These are phyloP conservation scores for Muntiacus muntjak DNA, from an alignment of 2,113 vertebrate species.

Conservation along the genomic window DNA sequence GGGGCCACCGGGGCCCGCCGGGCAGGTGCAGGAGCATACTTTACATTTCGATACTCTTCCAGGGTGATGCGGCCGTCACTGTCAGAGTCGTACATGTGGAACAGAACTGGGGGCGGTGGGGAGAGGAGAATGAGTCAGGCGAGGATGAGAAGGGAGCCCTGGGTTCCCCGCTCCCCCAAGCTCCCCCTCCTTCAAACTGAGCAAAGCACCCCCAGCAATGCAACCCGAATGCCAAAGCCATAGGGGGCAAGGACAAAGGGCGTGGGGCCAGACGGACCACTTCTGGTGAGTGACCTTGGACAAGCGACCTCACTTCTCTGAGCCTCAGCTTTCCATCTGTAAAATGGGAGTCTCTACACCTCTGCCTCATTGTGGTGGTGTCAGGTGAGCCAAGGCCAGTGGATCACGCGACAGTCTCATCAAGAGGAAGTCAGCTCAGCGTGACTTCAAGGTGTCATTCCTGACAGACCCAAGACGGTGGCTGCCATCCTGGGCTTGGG, in stretches of 20 bases:
- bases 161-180: accelerated
- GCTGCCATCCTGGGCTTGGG: accelerated
- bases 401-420: accelerated
- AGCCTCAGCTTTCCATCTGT: background rate
- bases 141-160: accelerated
- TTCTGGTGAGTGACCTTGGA: background rate
- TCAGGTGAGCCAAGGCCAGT: accelerated
- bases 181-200: background rate
- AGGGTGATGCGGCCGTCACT: constrained; percentile 92
- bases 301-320: background rate
- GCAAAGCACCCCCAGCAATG: background rate
- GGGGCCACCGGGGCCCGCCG: background rate
- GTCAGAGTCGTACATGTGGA: constrained; percentile 98
- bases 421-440: accelerated
- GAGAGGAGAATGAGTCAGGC: accelerated
- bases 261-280: background rate
- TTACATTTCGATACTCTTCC: constrained; percentile 93
- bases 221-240: background rate
- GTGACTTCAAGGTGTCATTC: no score
- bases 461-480: no score
- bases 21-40: background rate
- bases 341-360: accelerated
- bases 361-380: accelerated
- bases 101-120: constrained; percentile 85
- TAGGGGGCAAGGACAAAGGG: background rate